Evolutionary conservation across 2,113 vertebrate species (phyloP).

Genomic region (Tretioscincus oriximinensis): DNA sequence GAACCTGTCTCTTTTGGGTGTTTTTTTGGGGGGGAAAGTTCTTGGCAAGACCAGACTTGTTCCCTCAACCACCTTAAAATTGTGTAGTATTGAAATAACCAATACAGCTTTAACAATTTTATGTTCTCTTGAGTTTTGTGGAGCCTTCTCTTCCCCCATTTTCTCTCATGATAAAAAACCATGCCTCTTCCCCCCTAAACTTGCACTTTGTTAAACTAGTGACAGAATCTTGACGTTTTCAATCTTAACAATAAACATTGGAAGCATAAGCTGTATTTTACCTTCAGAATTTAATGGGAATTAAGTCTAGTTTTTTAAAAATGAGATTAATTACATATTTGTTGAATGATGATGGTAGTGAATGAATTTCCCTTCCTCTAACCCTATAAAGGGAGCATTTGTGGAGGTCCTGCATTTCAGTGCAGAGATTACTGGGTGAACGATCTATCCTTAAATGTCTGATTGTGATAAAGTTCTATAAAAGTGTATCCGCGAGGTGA

Average conservation of each 20-base stretch:
- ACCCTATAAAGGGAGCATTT: background rate
- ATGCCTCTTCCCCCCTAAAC: background rate
- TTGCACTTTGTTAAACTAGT: background rate
- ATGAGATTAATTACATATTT: background rate
- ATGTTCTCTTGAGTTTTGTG: background rate
- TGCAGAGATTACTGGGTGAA: background rate
- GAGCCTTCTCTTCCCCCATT: background rate
- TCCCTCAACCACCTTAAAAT: background rate
- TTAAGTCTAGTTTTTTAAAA: background rate
- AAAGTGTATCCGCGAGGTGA: background rate
- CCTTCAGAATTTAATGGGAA: background rate
- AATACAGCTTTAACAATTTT: background rate
- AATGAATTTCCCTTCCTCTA: background rate
- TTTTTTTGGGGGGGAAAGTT: background rate
- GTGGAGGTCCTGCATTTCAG: background rate
- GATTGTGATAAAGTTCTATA: background rate
- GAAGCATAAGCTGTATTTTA: background rate
- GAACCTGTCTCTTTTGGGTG: background rate
- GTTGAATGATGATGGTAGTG: no score
- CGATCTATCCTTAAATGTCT: background rate
- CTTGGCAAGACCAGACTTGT: background rate
- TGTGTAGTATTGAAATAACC: rapidly evolving
- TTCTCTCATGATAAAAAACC: background rate
- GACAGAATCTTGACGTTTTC: background rate
- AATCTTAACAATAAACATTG: background rate